phyloP scores from a whole-genome alignment of 2,888 invertebrate genomes.

The Linnaemya vulpina region DNA sequence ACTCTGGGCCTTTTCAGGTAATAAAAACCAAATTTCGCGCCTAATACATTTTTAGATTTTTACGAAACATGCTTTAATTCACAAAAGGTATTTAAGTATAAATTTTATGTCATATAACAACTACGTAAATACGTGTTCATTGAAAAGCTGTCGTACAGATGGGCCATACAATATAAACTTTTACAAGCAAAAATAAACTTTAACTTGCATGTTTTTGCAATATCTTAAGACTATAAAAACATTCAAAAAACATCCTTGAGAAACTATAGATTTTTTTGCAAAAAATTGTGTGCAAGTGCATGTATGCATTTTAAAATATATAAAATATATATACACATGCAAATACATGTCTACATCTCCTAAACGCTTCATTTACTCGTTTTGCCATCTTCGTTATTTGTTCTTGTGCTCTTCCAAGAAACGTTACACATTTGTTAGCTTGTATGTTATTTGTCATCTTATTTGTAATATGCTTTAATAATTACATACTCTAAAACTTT shows the following conservation, averaged over 20 bases:
- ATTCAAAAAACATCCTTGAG: slow-evolving; percentile 36
- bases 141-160: slow-evolving; percentile 2
- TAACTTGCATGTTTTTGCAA: slow-evolving; percentile 1
- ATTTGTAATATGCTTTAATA: neutral
- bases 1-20: slow-evolving; percentile 32
- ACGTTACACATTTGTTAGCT: neutral
- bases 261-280: neutral
- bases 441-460: neutral
- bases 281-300: neutral
- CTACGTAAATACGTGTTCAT: neutral
- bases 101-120: too few relatives aligned
- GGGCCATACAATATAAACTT: slow-evolving; percentile 3
- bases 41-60: neutral
- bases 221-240: neutral
- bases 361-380: neutral
- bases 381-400: neutral
- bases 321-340: too few relatives aligned
- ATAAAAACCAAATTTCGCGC: slow-evolving; percentile 8
- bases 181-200: slow-evolving; percentile 12
- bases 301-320: slow-evolving; percentile 31
- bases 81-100: too few relatives aligned
- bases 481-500: too few relatives aligned
- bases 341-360: neutral
- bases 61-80: neutral
- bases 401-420: neutral